Base-by-base conservation (phyloP, 2,797 vertebrate species). In the Xerus rutilus region DNA sequence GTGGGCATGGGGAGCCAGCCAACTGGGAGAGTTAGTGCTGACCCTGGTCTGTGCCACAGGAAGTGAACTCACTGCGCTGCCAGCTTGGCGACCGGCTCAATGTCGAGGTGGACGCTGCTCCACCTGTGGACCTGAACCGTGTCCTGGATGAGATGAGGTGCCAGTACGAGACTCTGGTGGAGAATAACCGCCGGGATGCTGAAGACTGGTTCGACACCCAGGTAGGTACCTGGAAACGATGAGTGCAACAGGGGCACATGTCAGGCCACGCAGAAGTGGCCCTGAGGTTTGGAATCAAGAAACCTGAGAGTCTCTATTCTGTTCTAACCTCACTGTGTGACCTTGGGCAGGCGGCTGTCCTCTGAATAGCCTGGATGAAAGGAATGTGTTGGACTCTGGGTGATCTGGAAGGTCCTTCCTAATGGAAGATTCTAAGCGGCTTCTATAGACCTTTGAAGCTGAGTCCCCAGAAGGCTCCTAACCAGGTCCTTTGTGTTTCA, bases 111-210 rank as follows among this genome's bases (percentile, higher is more conserved):
- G 98, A 98, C 0, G 96, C 97, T 0, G 96, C 97, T 12, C 98
- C 98, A 0, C 97, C 97, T 3, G 96, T 97, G 6, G 98, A 98
- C 88, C 76, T 98, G 73, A 98, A 98, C 85, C 97, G 97, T 0
- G 89, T 97, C 3, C 94, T 98, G 95, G 91, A 95, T 2, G 98
- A 98, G 45, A 97, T 98, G 96, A 96, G 98, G 88, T 95, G 96
- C 20, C 97, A 98, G 59, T 98, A 98, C 5, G 98, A 98, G 95
- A 69, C 94, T 11, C 78, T 98, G 52, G 97, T 98, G 45, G 96
- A 96, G 89, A 98, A 98, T 47, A 98, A 98, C 93, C 97, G 97
- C 39, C 96, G 72, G 49, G 98, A 98, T 2, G 97, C 97, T 0
- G 98, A 98, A 76, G 85, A 93, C n/a, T 98, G 98, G 98, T 98